These are phyloP conservation scores for Danionella cerebrum DNA, from an alignment of 2,113 vertebrate genomes.

Conservation along the genomic window DNA sequence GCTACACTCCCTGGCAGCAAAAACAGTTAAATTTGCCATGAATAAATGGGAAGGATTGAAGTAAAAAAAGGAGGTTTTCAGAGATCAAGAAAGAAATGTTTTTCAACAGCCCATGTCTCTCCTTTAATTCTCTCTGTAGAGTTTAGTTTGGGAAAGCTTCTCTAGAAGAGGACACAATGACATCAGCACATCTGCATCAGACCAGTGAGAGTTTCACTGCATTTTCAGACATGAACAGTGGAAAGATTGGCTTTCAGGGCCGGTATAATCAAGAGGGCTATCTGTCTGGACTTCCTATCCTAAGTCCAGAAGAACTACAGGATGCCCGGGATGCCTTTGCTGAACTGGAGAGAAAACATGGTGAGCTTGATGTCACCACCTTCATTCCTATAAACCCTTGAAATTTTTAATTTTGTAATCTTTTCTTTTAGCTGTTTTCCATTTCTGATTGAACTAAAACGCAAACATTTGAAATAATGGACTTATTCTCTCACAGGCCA, in stretches of 20 bases:
- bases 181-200: neutral
- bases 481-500: constrained; percentile 47
- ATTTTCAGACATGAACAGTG: constrained; percentile 40
- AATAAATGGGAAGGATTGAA: neutral
- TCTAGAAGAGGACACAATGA: neutral
- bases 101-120: neutral
- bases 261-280: constrained; percentile 55
- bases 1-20: neutral
- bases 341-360: constrained; percentile 63
- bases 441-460: too few species aligned
- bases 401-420: too few species aligned
- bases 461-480: neutral
- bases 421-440: too few species aligned
- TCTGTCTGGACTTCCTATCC: constrained; percentile 54
- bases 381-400: too few species aligned
- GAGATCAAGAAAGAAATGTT: neutral
- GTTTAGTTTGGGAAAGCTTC: neutral
- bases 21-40: constrained; percentile 35
- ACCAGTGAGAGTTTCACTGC: neutral
- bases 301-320: constrained; percentile 54
- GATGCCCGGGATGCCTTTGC: constrained; percentile 52
- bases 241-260: constrained; percentile 28
- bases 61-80: constrained; percentile 4
- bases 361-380: constrained; percentile 42
- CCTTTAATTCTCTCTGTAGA: neutral